phyloP scores from a whole-genome alignment of 30 jellyfish, hydroid and myxozoan species.

The Mastigias papua region DNA sequence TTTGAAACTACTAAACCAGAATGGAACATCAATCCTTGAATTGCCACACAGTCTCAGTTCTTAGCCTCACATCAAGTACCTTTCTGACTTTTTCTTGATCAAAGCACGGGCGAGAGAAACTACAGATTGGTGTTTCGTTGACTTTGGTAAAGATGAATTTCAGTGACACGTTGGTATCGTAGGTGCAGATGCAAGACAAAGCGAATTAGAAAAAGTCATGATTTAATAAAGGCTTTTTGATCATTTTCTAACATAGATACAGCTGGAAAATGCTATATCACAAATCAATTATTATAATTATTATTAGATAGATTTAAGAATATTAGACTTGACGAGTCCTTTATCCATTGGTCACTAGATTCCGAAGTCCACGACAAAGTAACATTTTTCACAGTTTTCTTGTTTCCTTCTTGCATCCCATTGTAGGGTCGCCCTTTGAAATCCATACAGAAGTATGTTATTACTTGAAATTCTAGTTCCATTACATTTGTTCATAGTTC shows the following conservation, averaged over 20 bases:
- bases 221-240: slow-evolving; percentile 42
- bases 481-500: slow-evolving; percentile 61
- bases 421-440: not conserved
- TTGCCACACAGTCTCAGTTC: too few relatives aligned
- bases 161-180: not conserved
- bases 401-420: slow-evolving; percentile 7
- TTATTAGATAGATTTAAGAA: slow-evolving; percentile 35
- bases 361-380: slow-evolving; percentile 49
- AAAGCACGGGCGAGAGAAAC: too few relatives aligned
- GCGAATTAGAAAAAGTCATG: not conserved
- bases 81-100: too few relatives aligned
- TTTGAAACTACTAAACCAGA: too few relatives aligned
- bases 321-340: slow-evolving; percentile 45
- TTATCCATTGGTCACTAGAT: slow-evolving; percentile 3
- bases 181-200: not conserved
- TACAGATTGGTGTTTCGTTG: too few relatives aligned
- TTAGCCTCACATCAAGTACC: too few relatives aligned
- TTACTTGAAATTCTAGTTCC: slow-evolving; percentile 11
- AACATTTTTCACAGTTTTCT: not conserved
- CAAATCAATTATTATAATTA: not conserved
- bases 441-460: not conserved
- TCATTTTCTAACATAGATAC: slow-evolving; percentile 18
- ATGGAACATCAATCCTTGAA: too few relatives aligned
- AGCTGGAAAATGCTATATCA: slow-evolving; percentile 46
- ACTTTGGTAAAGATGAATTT: too few relatives aligned